Evolutionary conservation across 1,140 invertebrate genomes (phyloP).

Genomic region (Bombus vancouverensis): DNA sequence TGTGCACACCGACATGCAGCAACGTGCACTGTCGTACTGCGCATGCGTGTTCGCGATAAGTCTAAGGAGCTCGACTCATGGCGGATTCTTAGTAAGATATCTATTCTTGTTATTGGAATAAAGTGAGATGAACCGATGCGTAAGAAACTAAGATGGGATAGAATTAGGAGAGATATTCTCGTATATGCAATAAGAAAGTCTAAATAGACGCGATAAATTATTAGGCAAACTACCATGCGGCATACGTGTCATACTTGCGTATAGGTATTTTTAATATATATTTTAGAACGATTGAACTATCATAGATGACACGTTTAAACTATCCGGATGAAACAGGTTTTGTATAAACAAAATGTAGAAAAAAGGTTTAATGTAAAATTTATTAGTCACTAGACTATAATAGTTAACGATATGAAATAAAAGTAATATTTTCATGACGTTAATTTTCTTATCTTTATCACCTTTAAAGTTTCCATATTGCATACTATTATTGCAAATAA

Average conservation of each 20-base stretch:
- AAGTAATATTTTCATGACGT: neutral
- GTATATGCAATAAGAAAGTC: conserved; percentile 28
- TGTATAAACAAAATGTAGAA: neutral
- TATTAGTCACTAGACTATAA: neutral
- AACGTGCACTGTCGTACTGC: conserved; percentile 43
- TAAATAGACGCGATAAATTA: conserved; percentile 35
- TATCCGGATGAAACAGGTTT: neutral
- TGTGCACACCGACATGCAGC: conserved; percentile 53
- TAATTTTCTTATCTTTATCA: neutral
- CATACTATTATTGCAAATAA: neutral
- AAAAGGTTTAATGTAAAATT: neutral
- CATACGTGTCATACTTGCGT: neutral
- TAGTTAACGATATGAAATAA: neutral
- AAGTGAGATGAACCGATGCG: conserved; percentile 28
- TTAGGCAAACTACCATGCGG: conserved; percentile 4
- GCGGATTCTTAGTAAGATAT: conserved; percentile 53
- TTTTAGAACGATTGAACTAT: conserved; percentile 1
- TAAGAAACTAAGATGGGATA: conserved; percentile 32
- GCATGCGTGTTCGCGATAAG: conserved; percentile 44
- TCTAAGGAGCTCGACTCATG: conserved; percentile 35
- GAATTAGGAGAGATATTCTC: conserved; percentile 51
- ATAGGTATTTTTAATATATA: conserved; percentile 16
- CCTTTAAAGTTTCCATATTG: neutral
- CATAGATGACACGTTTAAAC: conserved; percentile 8
- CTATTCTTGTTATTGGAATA: conserved; percentile 45